phyloP scores from a whole-genome alignment of 1,140 invertebrate genomes.

The Drosophila saltans region DNA sequence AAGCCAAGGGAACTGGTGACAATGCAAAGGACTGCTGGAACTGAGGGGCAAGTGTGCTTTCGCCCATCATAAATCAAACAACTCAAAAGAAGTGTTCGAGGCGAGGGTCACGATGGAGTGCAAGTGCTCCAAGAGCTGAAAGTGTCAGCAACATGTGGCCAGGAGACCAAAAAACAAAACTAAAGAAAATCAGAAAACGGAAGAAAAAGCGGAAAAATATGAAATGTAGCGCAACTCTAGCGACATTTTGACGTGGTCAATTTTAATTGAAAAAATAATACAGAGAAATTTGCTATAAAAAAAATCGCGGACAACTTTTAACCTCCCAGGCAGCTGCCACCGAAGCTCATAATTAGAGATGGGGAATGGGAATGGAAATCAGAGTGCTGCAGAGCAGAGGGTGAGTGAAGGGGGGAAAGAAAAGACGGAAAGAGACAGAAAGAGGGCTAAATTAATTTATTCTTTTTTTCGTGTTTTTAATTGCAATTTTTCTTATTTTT shows the following conservation, averaged over 20 bases:
- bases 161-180: constrained; percentile 46
- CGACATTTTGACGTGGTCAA: constrained; percentile 75
- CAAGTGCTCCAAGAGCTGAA: constrained; percentile 52
- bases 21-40: constrained; percentile 26
- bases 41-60: constrained; percentile 7
- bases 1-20: constrained; percentile 62
- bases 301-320: constrained; percentile 54
- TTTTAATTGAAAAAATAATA: constrained; percentile 79
- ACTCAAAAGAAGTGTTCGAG: constrained; percentile 3
- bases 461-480: constrained; percentile 73
- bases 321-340: constrained; percentile 71
- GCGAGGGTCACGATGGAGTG: background rate
- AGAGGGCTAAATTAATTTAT: constrained; percentile 72
- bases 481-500: constrained; percentile 56
- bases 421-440: constrained; percentile 11
- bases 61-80: constrained; percentile 67
- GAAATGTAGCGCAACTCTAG: constrained; percentile 51
- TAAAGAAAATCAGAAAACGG: constrained; percentile 47
- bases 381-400: constrained; percentile 19
- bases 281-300: constrained; percentile 65
- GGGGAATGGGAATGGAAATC: constrained; percentile 6
- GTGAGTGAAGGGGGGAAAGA: background rate
- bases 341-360: constrained; percentile 78
- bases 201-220: constrained; percentile 34
- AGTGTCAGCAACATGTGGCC: constrained; percentile 79